These are phyloP conservation scores for Etia nguti DNA, from an alignment of 2,113 vertebrate species.

Conservation along the genomic window DNA sequence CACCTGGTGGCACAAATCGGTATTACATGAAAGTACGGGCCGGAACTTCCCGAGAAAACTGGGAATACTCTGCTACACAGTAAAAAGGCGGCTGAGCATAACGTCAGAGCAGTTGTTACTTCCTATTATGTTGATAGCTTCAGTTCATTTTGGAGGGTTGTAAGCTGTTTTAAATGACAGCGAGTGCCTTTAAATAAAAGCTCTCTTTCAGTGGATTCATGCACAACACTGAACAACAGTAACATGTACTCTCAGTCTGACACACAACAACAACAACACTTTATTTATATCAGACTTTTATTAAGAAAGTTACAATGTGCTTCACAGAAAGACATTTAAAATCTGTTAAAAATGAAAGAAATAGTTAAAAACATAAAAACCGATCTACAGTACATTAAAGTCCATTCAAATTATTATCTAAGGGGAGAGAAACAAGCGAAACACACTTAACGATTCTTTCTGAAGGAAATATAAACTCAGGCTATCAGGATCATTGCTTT, in stretches of 20 bases:
- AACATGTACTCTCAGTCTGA: background rate
- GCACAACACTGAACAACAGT: background rate
- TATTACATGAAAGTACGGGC: too few species aligned
- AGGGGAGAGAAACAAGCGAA: background rate
- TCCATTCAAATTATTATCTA: background rate
- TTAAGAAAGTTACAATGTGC: background rate
- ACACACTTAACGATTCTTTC: too few species aligned
- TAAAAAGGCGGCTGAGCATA: background rate
- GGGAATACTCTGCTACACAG: too few species aligned
- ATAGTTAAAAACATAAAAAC: background rate
- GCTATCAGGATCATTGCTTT: too few species aligned
- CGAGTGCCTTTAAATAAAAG: too few species aligned
- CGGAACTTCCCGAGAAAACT: too few species aligned
- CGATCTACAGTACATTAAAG: background rate
- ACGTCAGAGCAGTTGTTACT: background rate
- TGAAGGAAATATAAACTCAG: too few species aligned
- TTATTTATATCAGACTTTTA: background rate
- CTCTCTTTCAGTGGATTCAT: too few species aligned
- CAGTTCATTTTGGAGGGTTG: background rate
- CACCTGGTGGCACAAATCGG: too few species aligned
- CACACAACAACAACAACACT: background rate
- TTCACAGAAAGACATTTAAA: background rate
- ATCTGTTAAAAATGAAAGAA: background rate
- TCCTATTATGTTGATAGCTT: background rate
- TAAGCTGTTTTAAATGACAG: background rate